These are phyloP conservation scores for Piaya cayana DNA, from an alignment of 2,113 vertebrate species.

Conservation along the genomic window DNA sequence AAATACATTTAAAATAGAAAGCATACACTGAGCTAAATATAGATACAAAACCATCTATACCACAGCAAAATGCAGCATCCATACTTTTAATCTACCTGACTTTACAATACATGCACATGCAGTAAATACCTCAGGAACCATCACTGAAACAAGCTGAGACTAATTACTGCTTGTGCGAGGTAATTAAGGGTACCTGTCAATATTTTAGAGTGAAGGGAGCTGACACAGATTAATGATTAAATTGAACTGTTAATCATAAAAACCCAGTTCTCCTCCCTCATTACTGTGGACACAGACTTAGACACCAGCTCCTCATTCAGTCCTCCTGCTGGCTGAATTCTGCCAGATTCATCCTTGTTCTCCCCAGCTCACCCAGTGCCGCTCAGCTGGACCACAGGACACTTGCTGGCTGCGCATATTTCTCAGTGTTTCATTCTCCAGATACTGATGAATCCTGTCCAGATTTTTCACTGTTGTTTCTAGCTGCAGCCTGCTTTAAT, in stretches of 20 bases:
- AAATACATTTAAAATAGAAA: background rate
- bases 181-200: background rate
- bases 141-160: background rate
- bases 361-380: fast-evolving
- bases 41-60: background rate
- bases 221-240: background rate
- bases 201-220: background rate
- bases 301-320: fast-evolving
- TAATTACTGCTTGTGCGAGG: background rate
- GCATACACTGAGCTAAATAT: background rate
- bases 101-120: background rate
- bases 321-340: background rate
- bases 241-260: background rate
- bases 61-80: background rate
- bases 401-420: fast-evolving
- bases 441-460: background rate
- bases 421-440: background rate
- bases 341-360: background rate
- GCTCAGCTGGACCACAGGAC: background rate
- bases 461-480: background rate
- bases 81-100: background rate
- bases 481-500: background rate
- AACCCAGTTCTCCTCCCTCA: background rate
- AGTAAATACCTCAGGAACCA: background rate
- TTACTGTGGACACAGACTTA: background rate